phyloP scores from a whole-genome alignment of 2,113 vertebrate genomes.

The Aegypius monachus region DNA sequence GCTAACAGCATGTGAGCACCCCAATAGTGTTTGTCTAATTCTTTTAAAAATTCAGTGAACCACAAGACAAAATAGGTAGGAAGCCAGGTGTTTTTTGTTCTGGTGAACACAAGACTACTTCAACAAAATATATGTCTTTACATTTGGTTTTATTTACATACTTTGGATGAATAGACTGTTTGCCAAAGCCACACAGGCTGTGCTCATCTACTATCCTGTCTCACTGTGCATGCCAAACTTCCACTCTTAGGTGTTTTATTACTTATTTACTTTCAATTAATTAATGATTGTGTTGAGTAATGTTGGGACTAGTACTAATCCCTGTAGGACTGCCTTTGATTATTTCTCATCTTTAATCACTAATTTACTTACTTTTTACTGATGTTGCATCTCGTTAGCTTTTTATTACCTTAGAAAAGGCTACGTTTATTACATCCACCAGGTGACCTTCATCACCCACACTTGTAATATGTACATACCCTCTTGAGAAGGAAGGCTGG shows the following conservation, averaged over 20 bases:
- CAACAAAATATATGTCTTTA: not conserved
- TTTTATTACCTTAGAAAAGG: not conserved
- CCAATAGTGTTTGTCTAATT: not conserved
- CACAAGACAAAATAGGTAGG: not conserved
- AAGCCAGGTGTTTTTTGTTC: accelerated
- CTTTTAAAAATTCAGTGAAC: not conserved
- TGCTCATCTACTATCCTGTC: not conserved
- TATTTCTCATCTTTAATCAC: not conserved
- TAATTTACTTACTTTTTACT: not conserved
- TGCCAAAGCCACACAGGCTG: not conserved
- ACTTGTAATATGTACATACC: no score
- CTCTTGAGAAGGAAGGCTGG: not conserved
- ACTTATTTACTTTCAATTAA: not conserved
- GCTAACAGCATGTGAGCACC: not conserved
- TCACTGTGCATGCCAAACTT: not conserved
- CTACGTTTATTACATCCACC: not conserved
- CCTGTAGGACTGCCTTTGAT: not conserved
- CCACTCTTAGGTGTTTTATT: not conserved
- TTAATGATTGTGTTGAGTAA: not conserved
- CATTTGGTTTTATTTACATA: not conserved
- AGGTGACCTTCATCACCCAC: not conserved
- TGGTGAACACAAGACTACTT: not conserved
- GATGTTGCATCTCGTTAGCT: not conserved
- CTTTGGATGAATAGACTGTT: not conserved
- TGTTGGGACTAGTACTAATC: not conserved